Evolutionary conservation across 2,797 vertebrate genomes (phyloP).

Genomic region (Sebastes hubbsi): DNA sequence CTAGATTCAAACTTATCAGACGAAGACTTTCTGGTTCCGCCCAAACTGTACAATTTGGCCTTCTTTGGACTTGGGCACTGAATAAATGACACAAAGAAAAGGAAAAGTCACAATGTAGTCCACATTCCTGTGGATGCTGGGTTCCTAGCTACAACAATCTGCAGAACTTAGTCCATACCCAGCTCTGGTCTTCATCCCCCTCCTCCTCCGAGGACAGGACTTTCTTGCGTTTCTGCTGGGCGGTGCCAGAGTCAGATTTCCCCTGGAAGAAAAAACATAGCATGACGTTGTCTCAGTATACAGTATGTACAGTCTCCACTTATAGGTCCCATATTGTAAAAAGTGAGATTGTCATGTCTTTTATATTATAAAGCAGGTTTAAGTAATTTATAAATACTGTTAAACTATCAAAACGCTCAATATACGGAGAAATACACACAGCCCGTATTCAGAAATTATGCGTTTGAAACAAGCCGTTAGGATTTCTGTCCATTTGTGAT

Average conservation of each 20-base stretch:
- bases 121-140: neutral
- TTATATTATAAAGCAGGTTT: too few species aligned
- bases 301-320: neutral
- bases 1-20: neutral
- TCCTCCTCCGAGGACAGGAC: slow-evolving; percentile 48
- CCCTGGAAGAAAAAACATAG: slow-evolving; percentile 6
- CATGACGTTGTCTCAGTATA: neutral
- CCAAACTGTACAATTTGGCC: neutral
- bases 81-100: neutral
- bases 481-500: too few species aligned
- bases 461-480: too few species aligned
- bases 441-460: too few species aligned
- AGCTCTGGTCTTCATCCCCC: slow-evolving; percentile 5
- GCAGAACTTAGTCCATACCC: slow-evolving; percentile 33
- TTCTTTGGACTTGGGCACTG: slow-evolving; percentile 58
- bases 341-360: too few species aligned
- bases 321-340: too few species aligned
- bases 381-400: too few species aligned
- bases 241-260: slow-evolving; percentile 13
- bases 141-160: neutral
- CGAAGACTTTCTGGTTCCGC: slow-evolving; percentile 11
- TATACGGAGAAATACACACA: too few species aligned
- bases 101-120: neutral
- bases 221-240: neutral
- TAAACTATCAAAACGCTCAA: too few species aligned